Percentiles rank a stretch among this genome's conserved stretches.
Evolutionary conservation across 2,113 vertebrate genomes (phyloP).

Genomic region (human (Homo sapiens)): DNA sequence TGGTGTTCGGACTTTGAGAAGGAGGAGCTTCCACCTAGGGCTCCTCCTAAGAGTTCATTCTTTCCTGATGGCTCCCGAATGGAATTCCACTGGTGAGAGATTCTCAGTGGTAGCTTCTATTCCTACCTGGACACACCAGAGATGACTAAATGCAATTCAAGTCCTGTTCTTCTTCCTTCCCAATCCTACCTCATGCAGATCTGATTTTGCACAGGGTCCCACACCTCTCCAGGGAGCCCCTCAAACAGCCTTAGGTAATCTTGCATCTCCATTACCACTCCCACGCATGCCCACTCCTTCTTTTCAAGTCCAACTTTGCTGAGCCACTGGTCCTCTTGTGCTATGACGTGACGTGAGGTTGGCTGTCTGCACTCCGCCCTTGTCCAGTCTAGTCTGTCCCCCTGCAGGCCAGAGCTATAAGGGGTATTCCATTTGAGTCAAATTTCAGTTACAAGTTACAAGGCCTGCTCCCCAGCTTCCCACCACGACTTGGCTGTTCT

Average conservation of each 20-base stretch:
- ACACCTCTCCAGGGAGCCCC: no score
- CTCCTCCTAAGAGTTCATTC: background rate
- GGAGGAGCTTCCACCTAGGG: background rate
- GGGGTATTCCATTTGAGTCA: background rate
- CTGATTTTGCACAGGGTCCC: no score
- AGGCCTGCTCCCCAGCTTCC: no score
- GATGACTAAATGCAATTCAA: background rate
- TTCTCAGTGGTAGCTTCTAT: background rate
- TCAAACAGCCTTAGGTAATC: background rate
- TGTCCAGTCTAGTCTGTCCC: background rate
- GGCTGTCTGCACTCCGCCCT: background rate
- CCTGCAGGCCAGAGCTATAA: background rate
- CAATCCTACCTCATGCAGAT: fast-evolving
- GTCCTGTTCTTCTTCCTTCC: background rate
- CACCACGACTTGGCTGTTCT: fast-evolving
- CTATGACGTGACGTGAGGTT: fast-evolving
- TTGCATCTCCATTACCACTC: background rate
- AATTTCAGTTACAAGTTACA: no score
- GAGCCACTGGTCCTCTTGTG: background rate
- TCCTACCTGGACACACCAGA: background rate
- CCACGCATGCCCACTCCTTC: fast-evolving
- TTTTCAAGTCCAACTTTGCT: background rate
- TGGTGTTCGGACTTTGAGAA: background rate
- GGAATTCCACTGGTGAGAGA: fast-evolving
- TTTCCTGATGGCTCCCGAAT: background rate